Evolutionary conservation across 2,888 invertebrate species (phyloP).

Genomic region (Mythimna pallens): DNA sequence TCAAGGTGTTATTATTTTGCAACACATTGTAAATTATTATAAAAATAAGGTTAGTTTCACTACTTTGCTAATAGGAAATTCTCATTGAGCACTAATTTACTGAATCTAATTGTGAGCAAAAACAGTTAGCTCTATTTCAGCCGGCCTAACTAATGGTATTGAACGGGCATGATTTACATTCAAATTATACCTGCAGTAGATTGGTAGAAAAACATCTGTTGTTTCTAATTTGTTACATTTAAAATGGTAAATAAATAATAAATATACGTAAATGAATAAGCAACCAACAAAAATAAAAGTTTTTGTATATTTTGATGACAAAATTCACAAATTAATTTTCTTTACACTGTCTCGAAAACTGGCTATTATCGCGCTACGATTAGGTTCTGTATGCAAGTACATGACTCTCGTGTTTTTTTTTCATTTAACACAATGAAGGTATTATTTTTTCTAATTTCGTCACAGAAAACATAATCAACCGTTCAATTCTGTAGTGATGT

Average conservation of each 20-base stretch:
- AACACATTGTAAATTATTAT: conserved; percentile 12
- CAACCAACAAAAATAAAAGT: background rate
- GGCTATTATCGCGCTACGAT: too few relatives aligned
- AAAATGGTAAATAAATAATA: background rate
- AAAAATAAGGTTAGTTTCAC: conserved; percentile 19
- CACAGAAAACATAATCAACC: too few relatives aligned
- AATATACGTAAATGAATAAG: too few relatives aligned
- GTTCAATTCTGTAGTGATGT: too few relatives aligned
- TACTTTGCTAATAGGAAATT: conserved; percentile 25
- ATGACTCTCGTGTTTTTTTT: too few relatives aligned
- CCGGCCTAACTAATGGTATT: conserved; percentile 11
- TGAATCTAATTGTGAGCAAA: conserved; percentile 31
- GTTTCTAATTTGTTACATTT: conserved; percentile 1
- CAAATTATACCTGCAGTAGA: conserved; percentile 11
- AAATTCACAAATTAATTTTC: too few relatives aligned
- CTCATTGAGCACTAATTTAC: conserved; percentile 27
- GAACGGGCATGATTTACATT: conserved; percentile 16
- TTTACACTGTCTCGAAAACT: background rate
- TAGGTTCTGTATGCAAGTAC: too few relatives aligned
- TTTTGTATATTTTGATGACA: too few relatives aligned
- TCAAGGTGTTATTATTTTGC: conserved; percentile 6
- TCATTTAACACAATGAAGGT: too few relatives aligned
- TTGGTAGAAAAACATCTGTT: conserved; percentile 7
- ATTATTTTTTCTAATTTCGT: too few relatives aligned
- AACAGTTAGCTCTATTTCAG: conserved; percentile 34